Base-by-base conservation (phyloP, 2,888 invertebrate genomes). In the Hypselothyrea guttata region DNA sequence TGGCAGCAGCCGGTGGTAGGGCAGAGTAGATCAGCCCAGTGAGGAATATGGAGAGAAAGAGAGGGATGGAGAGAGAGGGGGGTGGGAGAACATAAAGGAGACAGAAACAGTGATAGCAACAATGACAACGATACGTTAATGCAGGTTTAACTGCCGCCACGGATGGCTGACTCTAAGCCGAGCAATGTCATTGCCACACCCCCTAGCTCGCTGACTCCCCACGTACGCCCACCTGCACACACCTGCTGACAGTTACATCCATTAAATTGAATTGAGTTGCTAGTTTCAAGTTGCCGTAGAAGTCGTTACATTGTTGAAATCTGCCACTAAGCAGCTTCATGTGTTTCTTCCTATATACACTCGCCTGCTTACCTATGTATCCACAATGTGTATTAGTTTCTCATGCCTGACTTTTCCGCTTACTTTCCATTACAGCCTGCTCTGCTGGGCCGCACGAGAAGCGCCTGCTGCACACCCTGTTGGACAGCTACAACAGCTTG, bases 401-500 rank as follows among this genome's bases (percentile, higher is more conserved):
- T 48, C 41, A 54, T 54, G 13, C 30, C 7, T 4, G 4, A 9
- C 8, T 12, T 31, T 13, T 30, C 15, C 1, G 2, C 5, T 22
- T 5, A 3, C 34, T 7, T 11, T 12, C 33, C 11, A 54, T 86
- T 91, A 13, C 91, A 96, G 96, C 93, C 90, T 94, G 94, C 91
- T 92, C 93, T 91, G 96, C 96, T 92, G 97, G 97, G 90, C 93
- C 93, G 89, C 96, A 97, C 92, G 97, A 97, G 92, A 96, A 96
- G 93, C 94, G 95, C 90, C 92, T 97, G 90, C 93, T 97, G 88
- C 95, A 96, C 92, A 94, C 95, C 91, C 93, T 97, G 87, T 93
- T 97, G 90, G 96, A 96, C 91, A 93, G 95, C 90, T 97, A 97
- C 93, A 97, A 97, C 92, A 96, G 95, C 90, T 92, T 97, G 91